A percentile compares a stretch with the other conserved stretches of the same genome.
These are phyloP conservation scores for Pangasianodon hypophthalmus DNA, from an alignment of 2,113 vertebrate species.

Conservation along the genomic window DNA sequence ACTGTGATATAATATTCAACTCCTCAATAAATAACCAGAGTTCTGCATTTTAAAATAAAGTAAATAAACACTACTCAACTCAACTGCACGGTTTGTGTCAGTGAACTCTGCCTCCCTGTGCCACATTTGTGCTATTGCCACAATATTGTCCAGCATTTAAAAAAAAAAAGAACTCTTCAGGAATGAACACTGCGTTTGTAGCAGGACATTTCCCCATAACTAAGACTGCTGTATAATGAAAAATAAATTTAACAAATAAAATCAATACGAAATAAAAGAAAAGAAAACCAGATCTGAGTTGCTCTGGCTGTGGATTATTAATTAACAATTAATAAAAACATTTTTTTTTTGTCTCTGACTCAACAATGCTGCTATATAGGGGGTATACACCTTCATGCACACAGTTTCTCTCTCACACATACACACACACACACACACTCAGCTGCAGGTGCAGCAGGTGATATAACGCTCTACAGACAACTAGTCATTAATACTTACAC, in stretches of 20 bases:
- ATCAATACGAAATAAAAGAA: not conserved
- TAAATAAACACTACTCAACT: not conserved
- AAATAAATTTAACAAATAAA: not conserved
- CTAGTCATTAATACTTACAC: conserved; percentile 42
- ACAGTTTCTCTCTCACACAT: not conserved
- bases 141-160: not conserved
- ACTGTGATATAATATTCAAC: not conserved
- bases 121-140: not conserved
- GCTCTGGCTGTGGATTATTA: not conserved
- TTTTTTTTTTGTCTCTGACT: not conserved
- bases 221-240: not conserved
- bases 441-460: conserved; percentile 26
- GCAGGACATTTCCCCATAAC: not conserved
- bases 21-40: not conserved
- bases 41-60: not conserved
- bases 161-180: not conserved
- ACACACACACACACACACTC: conserved; percentile 4
- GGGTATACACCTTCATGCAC: not conserved
- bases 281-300: not conserved
- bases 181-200: not conserved
- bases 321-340: not conserved
- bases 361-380: not conserved
- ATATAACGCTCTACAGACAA: conserved; percentile 20
- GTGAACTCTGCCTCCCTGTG: conserved; percentile 11
- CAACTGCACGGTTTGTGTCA: not conserved